Percentiles rank a stretch among this genome's conserved stretches.
These are phyloP conservation scores for Morelia viridis DNA, from an alignment of 2,797 vertebrate species.

Conservation along the genomic window DNA sequence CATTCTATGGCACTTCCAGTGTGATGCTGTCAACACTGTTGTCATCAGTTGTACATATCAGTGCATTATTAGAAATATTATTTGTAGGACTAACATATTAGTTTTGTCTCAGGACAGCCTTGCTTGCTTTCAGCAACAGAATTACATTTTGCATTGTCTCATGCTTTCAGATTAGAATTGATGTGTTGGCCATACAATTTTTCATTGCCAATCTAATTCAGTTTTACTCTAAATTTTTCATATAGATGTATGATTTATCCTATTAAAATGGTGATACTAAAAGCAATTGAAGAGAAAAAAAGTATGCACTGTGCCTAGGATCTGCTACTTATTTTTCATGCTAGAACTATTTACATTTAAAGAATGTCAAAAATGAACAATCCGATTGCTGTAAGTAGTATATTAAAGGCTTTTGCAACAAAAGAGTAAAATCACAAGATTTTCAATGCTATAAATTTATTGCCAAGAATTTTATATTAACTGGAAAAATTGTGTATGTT, in stretches of 20 bases:
- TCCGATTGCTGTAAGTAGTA: not conserved
- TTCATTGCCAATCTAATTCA: slow-evolving; percentile 71
- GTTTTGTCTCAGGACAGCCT: slow-evolving; percentile 68
- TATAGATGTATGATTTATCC: slow-evolving; percentile 53
- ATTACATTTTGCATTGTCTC: slow-evolving; percentile 72
- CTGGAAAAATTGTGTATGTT: not conserved
- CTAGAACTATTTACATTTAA: not conserved
- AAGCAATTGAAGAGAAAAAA: slow-evolving; percentile 40
- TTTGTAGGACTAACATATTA: slow-evolving; percentile 86
- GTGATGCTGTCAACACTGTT: slow-evolving; percentile 84
- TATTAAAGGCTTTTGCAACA: not conserved
- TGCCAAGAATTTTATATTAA: not conserved
- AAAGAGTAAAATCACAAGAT: not conserved
- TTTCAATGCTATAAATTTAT: not conserved
- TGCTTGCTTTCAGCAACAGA: slow-evolving; percentile 65
- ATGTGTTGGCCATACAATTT: slow-evolving; percentile 70
- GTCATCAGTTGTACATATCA: slow-evolving; percentile 81
- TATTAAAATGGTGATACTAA: slow-evolving; percentile 38
- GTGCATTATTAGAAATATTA: slow-evolving; percentile 84
- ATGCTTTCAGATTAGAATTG: slow-evolving; percentile 73
- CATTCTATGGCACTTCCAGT: slow-evolving; percentile 79
- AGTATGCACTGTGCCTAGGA: not conserved
- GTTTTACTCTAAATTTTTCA: slow-evolving; percentile 66
- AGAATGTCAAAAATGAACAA: not conserved
- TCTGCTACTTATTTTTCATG: slow-evolving; percentile 12